Conservation (phyloP, 2,113 vertebrate species). For the Colistium nudipinnis region DNA sequence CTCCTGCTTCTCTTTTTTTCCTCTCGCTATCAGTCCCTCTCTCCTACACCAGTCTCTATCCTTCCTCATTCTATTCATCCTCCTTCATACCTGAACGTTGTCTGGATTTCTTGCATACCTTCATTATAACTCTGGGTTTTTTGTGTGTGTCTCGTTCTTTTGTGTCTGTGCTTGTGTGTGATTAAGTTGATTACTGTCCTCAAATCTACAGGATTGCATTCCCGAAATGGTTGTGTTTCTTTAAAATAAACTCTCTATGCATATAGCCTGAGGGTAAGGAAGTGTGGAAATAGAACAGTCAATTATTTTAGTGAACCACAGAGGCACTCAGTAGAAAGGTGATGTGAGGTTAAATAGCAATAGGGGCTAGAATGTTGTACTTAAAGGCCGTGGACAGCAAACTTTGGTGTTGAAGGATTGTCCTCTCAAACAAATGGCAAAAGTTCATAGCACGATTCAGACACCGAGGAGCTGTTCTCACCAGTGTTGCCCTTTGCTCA, state of each 20-base stretch:
- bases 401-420: constrained; percentile 15
- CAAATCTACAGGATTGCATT: constrained; percentile 10
- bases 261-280: constrained; percentile 14
- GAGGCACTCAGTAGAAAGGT: constrained; percentile 24
- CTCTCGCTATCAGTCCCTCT: constrained; percentile 2
- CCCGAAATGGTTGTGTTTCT: constrained; percentile 17
- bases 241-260: background rate
- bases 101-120: constrained; percentile 15
- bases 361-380: constrained; percentile 22
- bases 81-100: background rate
- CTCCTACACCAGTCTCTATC: background rate
- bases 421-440: constrained; percentile 1
- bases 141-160: background rate
- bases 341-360: constrained; percentile 36
- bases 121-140: background rate
- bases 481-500: background rate
- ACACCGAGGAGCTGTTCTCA: background rate
- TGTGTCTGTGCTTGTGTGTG: background rate
- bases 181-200: constrained; percentile 1
- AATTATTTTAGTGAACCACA: constrained; percentile 27
- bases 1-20: background rate
- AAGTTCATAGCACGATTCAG: background rate
- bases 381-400: too few species aligned
- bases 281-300: background rate
- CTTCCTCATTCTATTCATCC: constrained; percentile 16